Evolutionary conservation across 2,113 vertebrate species (phyloP).

Genomic region (Tetraodon nigroviridis): DNA sequence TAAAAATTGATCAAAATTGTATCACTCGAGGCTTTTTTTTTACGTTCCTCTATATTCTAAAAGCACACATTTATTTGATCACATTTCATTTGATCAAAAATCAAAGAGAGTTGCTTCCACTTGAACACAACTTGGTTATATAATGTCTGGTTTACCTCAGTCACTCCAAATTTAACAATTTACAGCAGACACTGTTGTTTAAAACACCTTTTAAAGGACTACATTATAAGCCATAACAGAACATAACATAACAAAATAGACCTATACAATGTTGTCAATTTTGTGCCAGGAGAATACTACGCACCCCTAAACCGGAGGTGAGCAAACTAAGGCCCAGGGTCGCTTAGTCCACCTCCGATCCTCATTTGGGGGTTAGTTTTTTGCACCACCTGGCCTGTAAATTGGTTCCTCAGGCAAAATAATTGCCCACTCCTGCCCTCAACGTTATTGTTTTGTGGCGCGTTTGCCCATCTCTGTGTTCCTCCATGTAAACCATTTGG

Average conservation of each 20-base stretch:
- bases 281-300: no score
- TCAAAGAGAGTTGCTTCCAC: slow-evolving; percentile 27
- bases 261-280: no score
- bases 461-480: neutral
- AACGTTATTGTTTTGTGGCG: neutral
- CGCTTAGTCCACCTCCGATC: no score
- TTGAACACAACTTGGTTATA: slow-evolving; percentile 24
- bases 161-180: neutral
- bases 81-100: slow-evolving; percentile 50
- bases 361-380: no score
- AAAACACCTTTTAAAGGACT: neutral
- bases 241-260: no score
- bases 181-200: neutral
- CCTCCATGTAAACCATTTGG: slow-evolving; percentile 13
- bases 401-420: no score
- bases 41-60: no score
- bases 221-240: neutral
- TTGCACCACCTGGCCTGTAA: no score
- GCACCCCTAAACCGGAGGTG: no score
- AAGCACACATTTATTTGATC: neutral
- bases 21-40: neutral
- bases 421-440: no score
- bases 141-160: slow-evolving; percentile 1
- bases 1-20: slow-evolving; percentile 1
- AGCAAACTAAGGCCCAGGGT: no score